A percentile compares a stretch with the other conserved stretches of the same genome.
Conservation (phyloP, 1,140 invertebrate species). For the Drosophila takahashii region DNA sequence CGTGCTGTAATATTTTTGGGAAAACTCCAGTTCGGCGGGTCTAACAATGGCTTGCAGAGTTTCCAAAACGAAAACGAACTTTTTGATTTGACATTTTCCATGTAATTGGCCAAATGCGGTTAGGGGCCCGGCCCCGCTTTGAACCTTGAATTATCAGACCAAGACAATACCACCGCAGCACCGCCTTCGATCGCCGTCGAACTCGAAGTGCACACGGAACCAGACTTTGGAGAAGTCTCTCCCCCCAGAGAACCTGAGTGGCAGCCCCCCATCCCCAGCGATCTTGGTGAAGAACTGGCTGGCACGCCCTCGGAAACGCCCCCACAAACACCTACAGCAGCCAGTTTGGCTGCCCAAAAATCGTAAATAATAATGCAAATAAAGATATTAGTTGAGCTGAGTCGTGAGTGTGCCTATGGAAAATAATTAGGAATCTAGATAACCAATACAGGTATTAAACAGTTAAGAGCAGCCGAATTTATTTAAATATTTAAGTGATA, state of each 20-base stretch:
- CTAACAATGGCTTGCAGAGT: conserved; percentile 19
- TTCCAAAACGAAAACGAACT: conserved; percentile 33
- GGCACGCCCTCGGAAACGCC: conserved; percentile 53
- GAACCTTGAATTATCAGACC: conserved; percentile 65
- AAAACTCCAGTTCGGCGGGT: conserved; percentile 27
- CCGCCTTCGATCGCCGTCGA: conserved; percentile 34
- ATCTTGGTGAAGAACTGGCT: conserved; percentile 62
- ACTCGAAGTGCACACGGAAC: conserved; percentile 58
- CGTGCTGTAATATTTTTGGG: conserved; percentile 60
- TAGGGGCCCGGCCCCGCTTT: conserved; percentile 59
- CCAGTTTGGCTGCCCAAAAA: conserved; percentile 16
- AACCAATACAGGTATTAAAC: neutral
- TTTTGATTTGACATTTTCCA: conserved; percentile 72
- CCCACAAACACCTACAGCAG: conserved; percentile 33
- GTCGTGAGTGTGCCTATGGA: neutral
- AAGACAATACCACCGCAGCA: conserved; percentile 54
- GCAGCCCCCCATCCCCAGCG: neutral
- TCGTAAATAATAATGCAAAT: conserved; percentile 41
- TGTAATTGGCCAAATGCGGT: conserved; percentile 60
- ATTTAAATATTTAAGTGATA: conserved; percentile 1
- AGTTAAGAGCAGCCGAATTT: neutral
- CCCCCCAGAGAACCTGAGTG: conserved; percentile 9
- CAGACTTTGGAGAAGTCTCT: conserved; percentile 27
- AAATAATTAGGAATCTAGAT: conserved; percentile 2
- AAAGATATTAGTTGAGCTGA: conserved; percentile 23